A percentile compares a stretch with the other conserved stretches of the same genome.
phyloP scores from a whole-genome alignment of 2,113 vertebrate species.

The Pseudonaja textilis region DNA sequence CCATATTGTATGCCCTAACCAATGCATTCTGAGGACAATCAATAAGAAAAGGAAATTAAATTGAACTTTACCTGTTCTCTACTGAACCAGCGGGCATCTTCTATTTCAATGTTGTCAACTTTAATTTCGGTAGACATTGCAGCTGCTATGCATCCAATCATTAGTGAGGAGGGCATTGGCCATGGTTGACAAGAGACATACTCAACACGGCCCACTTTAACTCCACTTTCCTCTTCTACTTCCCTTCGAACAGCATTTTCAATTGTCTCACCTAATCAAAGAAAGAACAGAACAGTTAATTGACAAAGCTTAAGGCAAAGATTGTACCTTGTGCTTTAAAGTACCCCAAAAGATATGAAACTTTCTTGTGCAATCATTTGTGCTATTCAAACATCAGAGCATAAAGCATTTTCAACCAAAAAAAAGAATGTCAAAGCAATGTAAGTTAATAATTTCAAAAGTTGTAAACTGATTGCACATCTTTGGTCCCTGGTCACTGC shows the following conservation, averaged over 20 bases:
- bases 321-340: conserved; percentile 32
- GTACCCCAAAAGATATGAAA: conserved; percentile 50
- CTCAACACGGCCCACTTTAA: conserved; percentile 85
- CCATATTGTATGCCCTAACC: conserved; percentile 47
- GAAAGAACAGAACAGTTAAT: conserved; percentile 53
- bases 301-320: conserved; percentile 13
- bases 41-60: conserved; percentile 70
- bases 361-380: conserved; percentile 34
- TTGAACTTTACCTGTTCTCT: conserved; percentile 85
- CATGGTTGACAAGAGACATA: conserved; percentile 91
- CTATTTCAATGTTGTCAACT: conserved; percentile 91
- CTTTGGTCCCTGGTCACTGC: not conserved
- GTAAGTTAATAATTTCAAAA: conserved; percentile 12
- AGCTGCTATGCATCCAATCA: conserved; percentile 90
- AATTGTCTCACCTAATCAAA: conserved; percentile 83
- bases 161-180: conserved; percentile 94
- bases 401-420: not conserved
- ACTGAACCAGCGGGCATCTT: conserved; percentile 92
- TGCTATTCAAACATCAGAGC: conserved; percentile 25
- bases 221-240: conserved; percentile 88
- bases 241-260: conserved; percentile 92
- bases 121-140: conserved; percentile 88
- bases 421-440: conserved; percentile 15
- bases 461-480: not conserved
- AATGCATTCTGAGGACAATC: conserved; percentile 63